phyloP scores from a whole-genome alignment of 2,797 vertebrate species.

The Urosaurus nigricauda region DNA sequence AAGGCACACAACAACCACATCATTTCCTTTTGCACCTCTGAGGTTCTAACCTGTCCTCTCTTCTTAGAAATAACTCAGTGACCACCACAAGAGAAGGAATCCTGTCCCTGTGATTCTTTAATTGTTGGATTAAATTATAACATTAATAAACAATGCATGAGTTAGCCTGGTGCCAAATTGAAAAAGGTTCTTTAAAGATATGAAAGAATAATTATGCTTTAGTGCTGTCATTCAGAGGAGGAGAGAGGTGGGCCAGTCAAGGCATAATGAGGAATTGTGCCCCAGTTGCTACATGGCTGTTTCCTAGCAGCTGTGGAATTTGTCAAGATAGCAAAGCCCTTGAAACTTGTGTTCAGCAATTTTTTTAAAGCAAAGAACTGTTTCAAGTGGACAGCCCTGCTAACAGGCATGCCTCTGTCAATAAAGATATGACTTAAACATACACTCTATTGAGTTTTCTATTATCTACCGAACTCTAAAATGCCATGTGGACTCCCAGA shows the following conservation, averaged over 20 bases:
- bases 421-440: slow-evolving; percentile 55
- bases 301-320: slow-evolving; percentile 52
- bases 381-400: slow-evolving; percentile 50
- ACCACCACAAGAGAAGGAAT: neutral
- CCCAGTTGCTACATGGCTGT: slow-evolving; percentile 2
- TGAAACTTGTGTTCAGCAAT: slow-evolving; percentile 55
- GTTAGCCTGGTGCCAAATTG: neutral
- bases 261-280: neutral
- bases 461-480: slow-evolving; percentile 40
- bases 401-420: slow-evolving; percentile 38
- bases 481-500: slow-evolving; percentile 13
- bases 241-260: neutral
- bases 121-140: slow-evolving; percentile 2
- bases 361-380: slow-evolving; percentile 28
- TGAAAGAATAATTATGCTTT: slow-evolving; percentile 1
- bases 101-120: neutral
- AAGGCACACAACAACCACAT: too few relatives aligned
- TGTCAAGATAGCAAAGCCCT: slow-evolving; percentile 41
- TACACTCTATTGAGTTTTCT: slow-evolving; percentile 36
- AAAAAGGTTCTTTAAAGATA: neutral
- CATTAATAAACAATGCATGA: neutral
- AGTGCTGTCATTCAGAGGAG: neutral
- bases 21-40: neutral
- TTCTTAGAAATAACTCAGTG: neutral
- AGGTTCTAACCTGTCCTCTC: neutral